Percentiles rank a stretch among this genome's conserved stretches.
These are phyloP conservation scores for Heteromurus nitidus DNA, from an alignment of 2,888 invertebrate species.

Conservation along the genomic window DNA sequence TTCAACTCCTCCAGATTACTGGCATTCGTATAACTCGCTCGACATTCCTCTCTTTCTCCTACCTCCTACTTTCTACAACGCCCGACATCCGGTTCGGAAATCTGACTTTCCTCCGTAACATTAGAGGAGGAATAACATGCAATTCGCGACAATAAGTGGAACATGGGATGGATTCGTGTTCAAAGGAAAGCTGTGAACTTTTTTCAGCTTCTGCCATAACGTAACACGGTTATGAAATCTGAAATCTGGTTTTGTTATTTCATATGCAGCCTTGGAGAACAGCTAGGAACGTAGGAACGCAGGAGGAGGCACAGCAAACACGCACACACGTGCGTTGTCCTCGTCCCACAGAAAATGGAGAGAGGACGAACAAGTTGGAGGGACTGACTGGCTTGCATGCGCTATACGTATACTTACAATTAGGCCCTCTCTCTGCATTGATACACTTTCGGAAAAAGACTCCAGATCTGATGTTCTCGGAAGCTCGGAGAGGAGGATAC, in stretches of 20 bases:
- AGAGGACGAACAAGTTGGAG: background rate
- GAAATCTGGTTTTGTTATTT: background rate
- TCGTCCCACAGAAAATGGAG: too few species aligned
- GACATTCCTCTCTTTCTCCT: background rate
- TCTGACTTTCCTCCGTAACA: background rate
- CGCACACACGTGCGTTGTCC: too few species aligned
- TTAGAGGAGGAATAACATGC: background rate
- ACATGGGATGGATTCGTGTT: too few species aligned
- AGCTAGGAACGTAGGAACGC: too few species aligned
- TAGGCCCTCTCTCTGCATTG: background rate
- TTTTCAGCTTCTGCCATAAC: background rate
- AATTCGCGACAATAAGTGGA: background rate
- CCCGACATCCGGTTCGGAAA: slow-evolving; percentile 33
- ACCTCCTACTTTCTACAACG: slow-evolving; percentile 6
- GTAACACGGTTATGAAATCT: background rate
- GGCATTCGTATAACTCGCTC: background rate
- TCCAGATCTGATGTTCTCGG: slow-evolving; percentile 26
- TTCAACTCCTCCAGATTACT: background rate
- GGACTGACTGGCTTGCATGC: too few species aligned
- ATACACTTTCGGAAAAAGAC: slow-evolving; percentile 10
- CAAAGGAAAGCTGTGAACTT: too few species aligned
- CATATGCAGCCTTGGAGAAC: background rate
- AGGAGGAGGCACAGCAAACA: background rate
- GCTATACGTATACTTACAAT: background rate
- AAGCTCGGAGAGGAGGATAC: slow-evolving; percentile 36